Evolutionary conservation across 1,140 invertebrate species (phyloP), one percentile per base, ranked within the genome.

Genomic region (Phymastichus coffea): DNA sequence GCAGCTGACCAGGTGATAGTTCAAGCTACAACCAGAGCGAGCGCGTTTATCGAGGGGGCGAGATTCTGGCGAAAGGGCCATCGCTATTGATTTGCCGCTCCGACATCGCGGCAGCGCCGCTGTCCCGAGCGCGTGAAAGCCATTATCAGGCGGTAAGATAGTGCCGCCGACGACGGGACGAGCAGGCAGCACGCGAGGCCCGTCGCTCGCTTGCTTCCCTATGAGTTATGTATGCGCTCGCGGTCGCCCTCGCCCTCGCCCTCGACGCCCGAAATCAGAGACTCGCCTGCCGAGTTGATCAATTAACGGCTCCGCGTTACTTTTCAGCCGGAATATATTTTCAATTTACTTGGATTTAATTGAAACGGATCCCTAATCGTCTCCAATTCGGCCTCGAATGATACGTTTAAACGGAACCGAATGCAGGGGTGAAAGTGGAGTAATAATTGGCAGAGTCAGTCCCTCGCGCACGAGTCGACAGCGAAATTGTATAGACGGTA

Each of bases 1-100:
- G 25, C 84, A 82, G 37, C 81, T 82, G 14, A 93, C 84, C 67
- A 93, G 74, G 70, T 95, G 92, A 59, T 86, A 87, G 71, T 95
- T 90, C 72, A 94, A 82, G 70, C 92, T 94, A 83, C 19, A 86
- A 86, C 48, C 67, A 65, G 70, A 30, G 3, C 9, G 8, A 37
- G n/a, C n/a, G 57, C 20, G 40, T 28, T 26, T 17, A 25, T 33
- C 20, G 17, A 12, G 8, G 33, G n/a, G 33, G 33, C n/a, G n/a
- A n/a, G n/a, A n/a, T n/a, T n/a, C 3, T 20, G 22, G 15, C 4
- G 37, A 14, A 10, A 17, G 33, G 35, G 15, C 40, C 6, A 33
- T 20, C 26, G 12, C n/a, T 15, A 30, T 37, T 19, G 49, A 8
- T 22, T 20, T 25, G 23, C 12, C 14, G 2, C 22, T n/a, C 8